Conservation (phyloP, 2,797 vertebrate genomes). For the Pipistrellus kuhlii region DNA sequence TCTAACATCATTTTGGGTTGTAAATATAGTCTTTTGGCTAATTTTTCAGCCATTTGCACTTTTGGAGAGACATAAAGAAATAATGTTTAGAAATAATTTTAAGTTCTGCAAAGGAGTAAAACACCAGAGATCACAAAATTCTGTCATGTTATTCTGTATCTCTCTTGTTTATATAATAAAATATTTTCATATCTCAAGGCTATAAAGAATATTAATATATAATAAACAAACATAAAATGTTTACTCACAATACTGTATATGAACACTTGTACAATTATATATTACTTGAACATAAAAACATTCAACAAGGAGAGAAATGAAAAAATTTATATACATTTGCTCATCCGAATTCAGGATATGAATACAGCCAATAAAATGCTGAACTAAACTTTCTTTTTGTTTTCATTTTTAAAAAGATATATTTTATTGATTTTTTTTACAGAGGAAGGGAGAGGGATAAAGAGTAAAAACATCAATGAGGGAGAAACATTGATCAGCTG, state of each 20-base stretch:
- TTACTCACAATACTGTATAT: not conserved
- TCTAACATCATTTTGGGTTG: not conserved
- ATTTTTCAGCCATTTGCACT: not conserved
- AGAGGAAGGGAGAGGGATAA: too few species aligned
- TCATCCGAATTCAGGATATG: not conserved
- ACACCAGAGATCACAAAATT: not conserved
- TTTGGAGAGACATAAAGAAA: not conserved
- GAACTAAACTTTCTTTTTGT: not conserved
- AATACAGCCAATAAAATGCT: constrained; percentile 27
- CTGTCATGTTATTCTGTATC: not conserved
- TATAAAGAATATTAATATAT: not conserved
- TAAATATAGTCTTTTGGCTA: not conserved
- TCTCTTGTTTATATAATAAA: not conserved
- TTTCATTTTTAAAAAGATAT: not conserved
- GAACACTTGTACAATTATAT: not conserved
- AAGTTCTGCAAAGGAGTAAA: not conserved
- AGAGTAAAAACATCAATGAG: too few species aligned
- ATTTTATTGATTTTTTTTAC: too few species aligned
- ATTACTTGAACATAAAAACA: constrained; percentile 16
- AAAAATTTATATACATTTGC: constrained; percentile 12
- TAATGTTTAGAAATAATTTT: constrained; percentile 41
- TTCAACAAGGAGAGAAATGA: not conserved
- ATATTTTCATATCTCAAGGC: not conserved
- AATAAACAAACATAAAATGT: constrained; percentile 35
- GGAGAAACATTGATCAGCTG: too few species aligned